Base-by-base conservation (phyloP, 2,113 vertebrate species). In the Ranitomeya variabilis region DNA sequence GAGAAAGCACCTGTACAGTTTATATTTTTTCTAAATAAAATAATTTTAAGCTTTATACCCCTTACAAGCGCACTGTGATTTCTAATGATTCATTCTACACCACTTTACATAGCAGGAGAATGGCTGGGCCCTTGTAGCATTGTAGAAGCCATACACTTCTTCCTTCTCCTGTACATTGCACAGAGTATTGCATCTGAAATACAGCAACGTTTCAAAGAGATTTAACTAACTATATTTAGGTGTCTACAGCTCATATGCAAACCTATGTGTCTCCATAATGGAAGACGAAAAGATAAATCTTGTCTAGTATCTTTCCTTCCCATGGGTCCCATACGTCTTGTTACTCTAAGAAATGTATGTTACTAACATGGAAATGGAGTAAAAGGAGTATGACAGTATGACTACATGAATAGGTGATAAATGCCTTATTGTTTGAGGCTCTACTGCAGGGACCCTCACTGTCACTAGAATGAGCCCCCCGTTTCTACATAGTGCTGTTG, bases 1-100 rank as follows among this genome's bases (percentile, higher is more conserved):
- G 55, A 87, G 3, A 74, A 74, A 11, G 90, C 80, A 60, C 74
- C 82, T 74, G 45, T 90, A 18, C 71, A 78, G 51, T 71, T 78
- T 64, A 81, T 82, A 55, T 79, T 87, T 89, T 31, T 69, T 60
- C 60, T 62, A 21, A 60, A 83, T 86, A 64, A 16, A 57, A 64
- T 52, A 9, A 52, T 13, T 19, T 1, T 76, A 76, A 76, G 18
- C 31, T 45, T 74, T 45, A 45, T 73, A 73, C 26, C n/a, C 64
- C 11, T 69, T 9, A 16, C 71, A 31, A 37, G 31, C 9, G 16
- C 31, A 18, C 19, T 76, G 73, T 51, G 51, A 51, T 76, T 76
- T 76, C 73, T 76, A 19, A 45, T 76, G 45, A 8, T 51, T 6
- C 18, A 15, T 71, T 31, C 4, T 71, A 15, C n/a, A 12, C 19